Conservation (phyloP, 2,113 vertebrate genomes). For the Lepus americanus region DNA sequence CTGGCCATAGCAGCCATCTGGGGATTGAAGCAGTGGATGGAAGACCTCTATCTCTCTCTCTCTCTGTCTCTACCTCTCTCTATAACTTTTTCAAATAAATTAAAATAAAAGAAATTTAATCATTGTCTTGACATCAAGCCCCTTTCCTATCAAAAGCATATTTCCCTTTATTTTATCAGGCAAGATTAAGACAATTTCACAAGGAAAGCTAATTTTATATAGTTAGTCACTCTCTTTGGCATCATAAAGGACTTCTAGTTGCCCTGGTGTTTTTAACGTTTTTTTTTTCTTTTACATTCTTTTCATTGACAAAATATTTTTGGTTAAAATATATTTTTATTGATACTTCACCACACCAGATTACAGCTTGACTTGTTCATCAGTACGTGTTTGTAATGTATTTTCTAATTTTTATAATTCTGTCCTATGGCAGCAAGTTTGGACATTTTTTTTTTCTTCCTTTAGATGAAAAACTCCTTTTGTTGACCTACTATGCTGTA, state of each 20-base stretch:
- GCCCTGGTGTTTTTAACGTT: not conserved
- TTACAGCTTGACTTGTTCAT: not conserved
- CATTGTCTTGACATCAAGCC: not conserved
- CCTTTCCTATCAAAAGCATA: not conserved
- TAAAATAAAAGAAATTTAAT: not conserved
- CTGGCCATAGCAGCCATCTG: no score
- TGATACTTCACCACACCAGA: not conserved
- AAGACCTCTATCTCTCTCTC: no score
- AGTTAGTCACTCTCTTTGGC: not conserved
- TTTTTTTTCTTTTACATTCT: not conserved
- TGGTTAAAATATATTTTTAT: not conserved
- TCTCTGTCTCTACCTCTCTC: no score
- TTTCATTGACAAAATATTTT: not conserved
- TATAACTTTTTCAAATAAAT: no score
- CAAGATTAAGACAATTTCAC: not conserved
- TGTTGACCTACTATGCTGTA: not conserved
- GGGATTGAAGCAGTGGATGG: no score
- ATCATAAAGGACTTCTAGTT: not conserved
- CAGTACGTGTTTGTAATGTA: not conserved
- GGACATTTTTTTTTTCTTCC: not conserved
- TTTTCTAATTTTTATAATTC: not conserved
- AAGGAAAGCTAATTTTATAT: not conserved
- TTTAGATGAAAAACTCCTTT: not conserved
- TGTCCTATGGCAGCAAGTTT: not conserved
- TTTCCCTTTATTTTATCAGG: not conserved